Evolutionary conservation across 2,797 vertebrate genomes (phyloP).

Genomic region (Oophaga sylvatica): DNA sequence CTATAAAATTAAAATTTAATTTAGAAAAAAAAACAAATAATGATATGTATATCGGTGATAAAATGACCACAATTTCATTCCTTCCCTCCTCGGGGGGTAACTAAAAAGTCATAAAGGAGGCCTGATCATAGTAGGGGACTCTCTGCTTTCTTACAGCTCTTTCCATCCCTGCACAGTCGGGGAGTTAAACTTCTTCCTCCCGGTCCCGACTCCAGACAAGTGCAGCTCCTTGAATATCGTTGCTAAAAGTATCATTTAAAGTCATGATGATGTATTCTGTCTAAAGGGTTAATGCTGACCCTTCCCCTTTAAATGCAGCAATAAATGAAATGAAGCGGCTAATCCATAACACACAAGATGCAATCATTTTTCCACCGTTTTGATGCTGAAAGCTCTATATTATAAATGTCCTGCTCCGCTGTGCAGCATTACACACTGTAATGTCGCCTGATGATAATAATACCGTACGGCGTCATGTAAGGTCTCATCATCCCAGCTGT

Average conservation of each 20-base stretch:
- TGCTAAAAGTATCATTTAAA: neutral
- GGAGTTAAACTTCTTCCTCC: neutral
- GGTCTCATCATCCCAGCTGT: slow-evolving; percentile 26
- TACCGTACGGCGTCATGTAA: neutral
- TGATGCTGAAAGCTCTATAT: neutral
- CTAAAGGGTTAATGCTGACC: neutral
- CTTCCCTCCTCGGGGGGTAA: too few species aligned
- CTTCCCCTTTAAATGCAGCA: neutral
- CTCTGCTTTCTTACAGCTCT: neutral
- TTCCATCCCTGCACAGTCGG: neutral
- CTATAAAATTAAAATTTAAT: too few species aligned
- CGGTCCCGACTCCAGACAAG: neutral
- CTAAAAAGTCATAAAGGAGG: too few species aligned
- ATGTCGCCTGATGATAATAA: neutral
- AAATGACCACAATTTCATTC: neutral
- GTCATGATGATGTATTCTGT: neutral
- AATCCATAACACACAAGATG: neutral
- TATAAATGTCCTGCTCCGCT: neutral
- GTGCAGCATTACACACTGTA: neutral
- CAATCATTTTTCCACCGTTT: neutral
- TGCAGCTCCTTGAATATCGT: neutral
- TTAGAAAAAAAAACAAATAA: too few species aligned
- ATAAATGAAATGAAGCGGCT: neutral
- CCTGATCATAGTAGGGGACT: neutral
- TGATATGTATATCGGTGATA: neutral